Percentiles rank a stretch among this genome's conserved stretches.
phyloP scores from a whole-genome alignment of 2,113 vertebrate genomes.

The Pterocles gutturalis region DNA sequence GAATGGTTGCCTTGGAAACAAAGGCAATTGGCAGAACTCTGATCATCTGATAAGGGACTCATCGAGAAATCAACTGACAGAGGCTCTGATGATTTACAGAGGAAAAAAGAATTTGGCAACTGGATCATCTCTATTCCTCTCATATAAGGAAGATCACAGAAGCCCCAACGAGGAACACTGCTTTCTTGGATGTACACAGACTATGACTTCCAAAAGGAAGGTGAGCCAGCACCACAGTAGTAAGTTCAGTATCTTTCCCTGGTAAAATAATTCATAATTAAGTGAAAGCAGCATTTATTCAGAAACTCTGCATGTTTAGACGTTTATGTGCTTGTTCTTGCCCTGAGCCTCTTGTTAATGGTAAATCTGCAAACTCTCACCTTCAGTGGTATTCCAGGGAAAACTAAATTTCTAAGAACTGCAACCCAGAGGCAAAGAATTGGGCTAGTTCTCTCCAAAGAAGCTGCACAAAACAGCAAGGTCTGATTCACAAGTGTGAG shows the following conservation, averaged over 20 bases:
- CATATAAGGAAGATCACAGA: background rate
- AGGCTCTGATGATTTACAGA: slow-evolving; percentile 16
- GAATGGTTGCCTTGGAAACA: slow-evolving; percentile 61
- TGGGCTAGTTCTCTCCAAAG: background rate
- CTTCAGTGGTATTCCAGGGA: background rate
- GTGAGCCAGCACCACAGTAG: background rate
- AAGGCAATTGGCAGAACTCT: slow-evolving; percentile 59
- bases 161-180: background rate
- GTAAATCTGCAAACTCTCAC: background rate
- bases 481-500: background rate
- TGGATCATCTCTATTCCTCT: background rate
- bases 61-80: slow-evolving; percentile 55
- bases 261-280: background rate
- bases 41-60: slow-evolving; percentile 41
- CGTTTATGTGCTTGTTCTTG: background rate
- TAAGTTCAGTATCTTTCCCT: background rate
- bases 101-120: background rate
- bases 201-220: background rate
- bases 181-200: background rate
- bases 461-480: background rate
- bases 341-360: background rate
- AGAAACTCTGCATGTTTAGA: background rate
- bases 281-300: background rate
- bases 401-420: background rate
- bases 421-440: background rate